These are phyloP conservation scores for Oophaga pumilio DNA, from an alignment of 2,113 vertebrate genomes.

Conservation along the genomic window DNA sequence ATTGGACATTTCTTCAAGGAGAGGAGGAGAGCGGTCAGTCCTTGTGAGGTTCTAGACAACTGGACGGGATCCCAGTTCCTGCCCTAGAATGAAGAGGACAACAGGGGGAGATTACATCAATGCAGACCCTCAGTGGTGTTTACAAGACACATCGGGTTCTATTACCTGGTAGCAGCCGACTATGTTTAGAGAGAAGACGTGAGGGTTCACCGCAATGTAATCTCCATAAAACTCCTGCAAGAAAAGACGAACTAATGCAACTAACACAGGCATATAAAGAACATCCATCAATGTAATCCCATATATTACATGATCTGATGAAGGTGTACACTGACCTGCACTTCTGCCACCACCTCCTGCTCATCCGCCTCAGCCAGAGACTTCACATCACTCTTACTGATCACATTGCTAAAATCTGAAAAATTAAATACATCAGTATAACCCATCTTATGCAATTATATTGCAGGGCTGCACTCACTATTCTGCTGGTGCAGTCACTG, in stretches of 20 bases:
- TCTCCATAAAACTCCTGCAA: constrained; percentile 95
- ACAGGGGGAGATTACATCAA: no score
- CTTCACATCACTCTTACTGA: constrained; percentile 94
- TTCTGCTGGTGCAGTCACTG: no score
- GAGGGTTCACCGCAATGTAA: constrained; percentile 96
- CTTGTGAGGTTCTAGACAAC: constrained; percentile 85
- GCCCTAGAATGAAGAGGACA: constrained; percentile 72
- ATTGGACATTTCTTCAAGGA: constrained; percentile 97
- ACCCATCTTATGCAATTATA: no score
- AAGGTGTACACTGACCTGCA: constrained; percentile 78
- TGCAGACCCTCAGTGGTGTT: neutral
- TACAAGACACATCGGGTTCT: neutral
- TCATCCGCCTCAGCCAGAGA: constrained; percentile 91
- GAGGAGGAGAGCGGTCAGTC: constrained; percentile 90
- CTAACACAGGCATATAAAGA: no score
- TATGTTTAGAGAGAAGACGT: constrained; percentile 94
- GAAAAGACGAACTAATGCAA: neutral
- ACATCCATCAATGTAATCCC: no score
- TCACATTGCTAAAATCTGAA: constrained; percentile 94
- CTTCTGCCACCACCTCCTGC: constrained; percentile 92
- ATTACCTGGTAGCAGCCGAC: constrained; percentile 87
- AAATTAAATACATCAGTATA: neutral
- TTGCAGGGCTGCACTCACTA: no score
- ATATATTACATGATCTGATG: neutral
- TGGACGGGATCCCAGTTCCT: constrained; percentile 85